Evolutionary conservation across 2,113 vertebrate genomes (phyloP).

Genomic region (Lethenteron reissneri): DNA sequence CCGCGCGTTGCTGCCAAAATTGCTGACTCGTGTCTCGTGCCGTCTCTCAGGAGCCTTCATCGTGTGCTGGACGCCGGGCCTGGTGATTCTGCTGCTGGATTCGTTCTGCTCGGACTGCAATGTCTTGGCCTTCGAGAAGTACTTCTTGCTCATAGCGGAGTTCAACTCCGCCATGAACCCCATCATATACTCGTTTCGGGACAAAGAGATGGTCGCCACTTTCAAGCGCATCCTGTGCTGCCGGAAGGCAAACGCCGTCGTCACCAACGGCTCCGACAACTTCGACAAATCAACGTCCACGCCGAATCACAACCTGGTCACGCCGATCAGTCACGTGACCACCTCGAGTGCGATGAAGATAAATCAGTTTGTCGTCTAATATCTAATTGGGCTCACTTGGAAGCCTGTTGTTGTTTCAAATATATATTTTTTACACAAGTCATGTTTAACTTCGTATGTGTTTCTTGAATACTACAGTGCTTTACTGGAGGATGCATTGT

Average conservation of each 20-base stretch:
- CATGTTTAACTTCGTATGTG: too few species aligned
- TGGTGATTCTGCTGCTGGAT: slow-evolving; percentile 75
- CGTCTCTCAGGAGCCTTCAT: slow-evolving; percentile 61
- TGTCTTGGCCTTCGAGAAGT: slow-evolving; percentile 76
- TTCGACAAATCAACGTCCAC: slow-evolving; percentile 20
- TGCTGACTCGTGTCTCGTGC: not conserved
- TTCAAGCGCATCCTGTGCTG: slow-evolving; percentile 95
- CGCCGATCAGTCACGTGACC: too few species aligned
- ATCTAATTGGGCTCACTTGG: too few species aligned
- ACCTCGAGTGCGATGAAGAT: too few species aligned
- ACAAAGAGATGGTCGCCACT: slow-evolving; percentile 95
- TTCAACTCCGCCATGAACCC: slow-evolving; percentile 99
- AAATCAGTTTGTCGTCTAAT: too few species aligned
- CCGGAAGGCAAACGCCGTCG: slow-evolving; percentile 51
- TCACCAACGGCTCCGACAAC: slow-evolving; percentile 62
- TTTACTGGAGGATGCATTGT: too few species aligned
- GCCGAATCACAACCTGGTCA: too few species aligned
- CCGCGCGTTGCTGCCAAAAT: slow-evolving; percentile 5
- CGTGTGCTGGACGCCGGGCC: slow-evolving; percentile 84
- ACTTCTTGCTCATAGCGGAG: slow-evolving; percentile 82
- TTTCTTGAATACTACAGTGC: too few species aligned
- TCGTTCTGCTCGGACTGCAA: slow-evolving; percentile 68
- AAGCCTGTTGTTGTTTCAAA: too few species aligned
- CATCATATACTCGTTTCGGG: slow-evolving; percentile 95
- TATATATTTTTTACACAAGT: too few species aligned